A percentile compares a stretch with the other conserved stretches of the same genome.
phyloP scores from a whole-genome alignment of 2,888 invertebrate genomes.

The Leptinotarsa haldemani region DNA sequence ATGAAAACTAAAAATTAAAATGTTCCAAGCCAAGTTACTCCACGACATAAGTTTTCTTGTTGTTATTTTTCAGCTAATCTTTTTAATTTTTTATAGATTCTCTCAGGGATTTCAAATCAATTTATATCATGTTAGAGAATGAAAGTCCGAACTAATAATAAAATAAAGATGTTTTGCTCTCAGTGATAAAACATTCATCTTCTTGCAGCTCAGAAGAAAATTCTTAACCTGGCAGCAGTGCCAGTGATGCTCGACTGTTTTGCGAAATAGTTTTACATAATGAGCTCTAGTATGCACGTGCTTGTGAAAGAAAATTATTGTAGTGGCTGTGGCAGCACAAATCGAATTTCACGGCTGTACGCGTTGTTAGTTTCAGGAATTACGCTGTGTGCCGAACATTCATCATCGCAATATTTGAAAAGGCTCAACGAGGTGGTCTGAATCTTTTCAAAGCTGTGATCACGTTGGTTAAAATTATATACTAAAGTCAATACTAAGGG shows the following conservation, averaged over 20 bases:
- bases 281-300: conserved; percentile 1
- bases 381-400: neutral
- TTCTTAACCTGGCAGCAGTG: neutral
- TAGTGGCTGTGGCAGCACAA: neutral
- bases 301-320: neutral
- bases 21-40: no score
- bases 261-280: conserved; percentile 1
- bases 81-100: no score
- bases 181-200: neutral
- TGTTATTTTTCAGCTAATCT: no score
- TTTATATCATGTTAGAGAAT: no score
- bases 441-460: neutral
- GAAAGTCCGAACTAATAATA: no score
- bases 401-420: neutral
- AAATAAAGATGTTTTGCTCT: neutral
- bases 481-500: no score
- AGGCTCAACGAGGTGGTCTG: conserved; percentile 1
- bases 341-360: conserved; percentile 10
- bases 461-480: neutral
- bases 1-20: no score
- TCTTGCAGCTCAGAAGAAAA: neutral
- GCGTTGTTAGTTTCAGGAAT: conserved; percentile 14
- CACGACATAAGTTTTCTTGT: no score
- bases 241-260: neutral
- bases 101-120: no score